phyloP scores from a whole-genome alignment of 2,113 vertebrate species.

The Nesoenas mayeri region DNA sequence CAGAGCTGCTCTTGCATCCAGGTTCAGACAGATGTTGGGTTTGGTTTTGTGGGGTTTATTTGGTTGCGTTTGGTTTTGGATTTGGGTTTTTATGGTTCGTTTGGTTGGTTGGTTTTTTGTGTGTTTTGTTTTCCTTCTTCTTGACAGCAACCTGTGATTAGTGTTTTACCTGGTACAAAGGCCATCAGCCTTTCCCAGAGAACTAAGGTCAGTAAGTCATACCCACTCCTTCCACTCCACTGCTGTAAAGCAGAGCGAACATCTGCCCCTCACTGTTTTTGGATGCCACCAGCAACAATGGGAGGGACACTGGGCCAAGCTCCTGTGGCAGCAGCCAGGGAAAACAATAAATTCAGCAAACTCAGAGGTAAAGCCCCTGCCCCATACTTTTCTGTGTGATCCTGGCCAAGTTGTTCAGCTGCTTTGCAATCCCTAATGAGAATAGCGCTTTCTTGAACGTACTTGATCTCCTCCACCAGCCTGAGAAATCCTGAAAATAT shows the following conservation, averaged over 20 bases:
- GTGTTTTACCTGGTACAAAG: neutral
- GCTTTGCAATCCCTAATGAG: neutral
- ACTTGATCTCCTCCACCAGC: neutral
- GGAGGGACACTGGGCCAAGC: rapidly evolving
- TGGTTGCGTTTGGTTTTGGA: too few relatives aligned
- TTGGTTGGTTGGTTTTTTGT: too few relatives aligned
- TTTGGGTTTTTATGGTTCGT: too few relatives aligned
- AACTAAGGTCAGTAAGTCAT: neutral
- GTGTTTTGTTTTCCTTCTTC: neutral
- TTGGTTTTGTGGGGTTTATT: neutral
- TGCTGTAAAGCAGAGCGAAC: rapidly evolving
- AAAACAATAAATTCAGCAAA: neutral
- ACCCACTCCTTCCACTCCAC: neutral
- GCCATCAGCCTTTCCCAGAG: neutral
- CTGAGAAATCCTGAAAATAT: neutral
- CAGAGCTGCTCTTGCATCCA: neutral
- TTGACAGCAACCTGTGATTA: neutral
- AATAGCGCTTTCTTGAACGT: neutral
- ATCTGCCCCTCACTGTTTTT: neutral
- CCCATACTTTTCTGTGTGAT: neutral
- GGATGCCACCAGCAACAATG: neutral
- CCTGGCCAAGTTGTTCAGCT: neutral
- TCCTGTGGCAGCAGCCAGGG: neutral
- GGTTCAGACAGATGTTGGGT: neutral
- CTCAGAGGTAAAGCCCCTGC: neutral